Evolutionary conservation across 2,888 invertebrate genomes (phyloP), one percentile per base, ranked within the genome.

Genomic region (Leucophenga maculata): DNA sequence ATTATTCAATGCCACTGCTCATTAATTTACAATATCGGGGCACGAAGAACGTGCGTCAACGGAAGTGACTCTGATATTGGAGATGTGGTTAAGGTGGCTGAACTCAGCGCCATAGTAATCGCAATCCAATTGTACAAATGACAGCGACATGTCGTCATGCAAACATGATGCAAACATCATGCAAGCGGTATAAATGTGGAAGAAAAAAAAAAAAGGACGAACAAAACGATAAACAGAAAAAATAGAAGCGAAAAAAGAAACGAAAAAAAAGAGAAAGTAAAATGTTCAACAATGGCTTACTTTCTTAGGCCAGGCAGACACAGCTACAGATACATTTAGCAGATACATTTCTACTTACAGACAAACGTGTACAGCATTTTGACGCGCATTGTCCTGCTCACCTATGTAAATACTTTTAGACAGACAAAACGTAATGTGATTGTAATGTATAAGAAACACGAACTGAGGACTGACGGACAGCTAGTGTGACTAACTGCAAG

Each of bases 61-160:
- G 2, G 26, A 3, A 4, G 2, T 26, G 26, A 26, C 26, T 26
- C 3, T 26, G 26, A 4, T 26, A 26, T 26, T 26, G 26, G 26
- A 26, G 26, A 26, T 26, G n/a, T n/a, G 26, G 26, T 2, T 26
- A 26, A 26, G 26, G 26, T 26, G 26, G 59, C n/a, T 62, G 60
- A 62, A 20, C 26, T 62, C 39, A 78, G 79, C 79, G 81, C 79
- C 81, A 81, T 81, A 81, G 77, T 39, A 31, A 66, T 26, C 54
- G 18, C 66, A 67, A 67, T 67, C 32, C 81, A 79, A 79, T 79
- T 79, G 79, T 74, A 76, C 78, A 78, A 81, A 79, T 79, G 79
- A 77, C 78, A 79, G 74, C 69, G 74, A 46, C 26, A 26, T 26
- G 26, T 26, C 4, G 26, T 26, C 26, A 26, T 26, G 26, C 26